Percentiles rank a stretch among this genome's conserved stretches.
Evolutionary conservation across 2,797 vertebrate genomes (phyloP).

Genomic region (Helarctos malayanus): DNA sequence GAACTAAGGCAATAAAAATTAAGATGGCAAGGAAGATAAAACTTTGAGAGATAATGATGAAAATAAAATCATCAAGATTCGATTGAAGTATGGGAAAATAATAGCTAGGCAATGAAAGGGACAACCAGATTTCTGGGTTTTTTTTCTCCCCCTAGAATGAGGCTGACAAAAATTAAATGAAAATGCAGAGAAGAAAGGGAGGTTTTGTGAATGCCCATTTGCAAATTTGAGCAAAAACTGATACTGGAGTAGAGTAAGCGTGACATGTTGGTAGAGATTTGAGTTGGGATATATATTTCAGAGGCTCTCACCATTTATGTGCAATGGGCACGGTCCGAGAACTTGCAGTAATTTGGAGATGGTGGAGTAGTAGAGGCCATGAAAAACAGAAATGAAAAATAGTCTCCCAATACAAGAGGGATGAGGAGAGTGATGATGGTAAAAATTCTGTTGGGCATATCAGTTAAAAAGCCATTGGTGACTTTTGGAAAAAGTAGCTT

Average conservation of each 20-base stretch:
- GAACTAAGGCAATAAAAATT: not conserved
- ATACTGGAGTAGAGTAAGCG: not conserved
- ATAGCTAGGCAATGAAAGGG: not conserved
- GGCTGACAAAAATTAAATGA: not conserved
- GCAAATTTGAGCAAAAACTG: not conserved
- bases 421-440: not conserved
- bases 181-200: not conserved
- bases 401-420: not conserved
- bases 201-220: not conserved
- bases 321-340: not conserved
- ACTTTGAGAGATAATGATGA: not conserved
- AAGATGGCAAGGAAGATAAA: not conserved
- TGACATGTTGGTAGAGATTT: not conserved
- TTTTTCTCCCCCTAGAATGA: not conserved
- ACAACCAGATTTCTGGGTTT: not conserved
- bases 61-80: not conserved
- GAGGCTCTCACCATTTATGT: not conserved
- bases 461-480: not conserved
- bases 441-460: not conserved
- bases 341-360: not conserved
- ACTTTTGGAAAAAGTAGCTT: not conserved
- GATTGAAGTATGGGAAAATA: not conserved
- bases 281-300: not conserved
- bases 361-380: not conserved
- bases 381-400: not conserved